These are phyloP conservation scores for Metallyticus violacea DNA, from an alignment of 2,888 invertebrate genomes.

Conservation along the genomic window DNA sequence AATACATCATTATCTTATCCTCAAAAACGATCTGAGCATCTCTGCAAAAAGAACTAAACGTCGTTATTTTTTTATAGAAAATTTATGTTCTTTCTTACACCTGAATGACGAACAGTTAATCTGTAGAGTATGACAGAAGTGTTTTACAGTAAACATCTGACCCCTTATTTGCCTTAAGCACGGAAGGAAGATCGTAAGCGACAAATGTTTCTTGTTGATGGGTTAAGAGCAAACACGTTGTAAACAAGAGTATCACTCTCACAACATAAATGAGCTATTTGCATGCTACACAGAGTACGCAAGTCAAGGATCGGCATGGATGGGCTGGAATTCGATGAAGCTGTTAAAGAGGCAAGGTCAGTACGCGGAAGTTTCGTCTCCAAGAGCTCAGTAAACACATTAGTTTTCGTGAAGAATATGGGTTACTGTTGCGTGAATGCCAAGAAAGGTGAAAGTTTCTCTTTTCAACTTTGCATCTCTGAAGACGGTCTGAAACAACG, in stretches of 20 bases:
- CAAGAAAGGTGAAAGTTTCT: too few species aligned
- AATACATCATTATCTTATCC: too few species aligned
- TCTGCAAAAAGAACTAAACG: too few species aligned
- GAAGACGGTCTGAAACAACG: too few species aligned
- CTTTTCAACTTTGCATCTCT: not conserved
- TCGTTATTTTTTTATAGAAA: too few species aligned
- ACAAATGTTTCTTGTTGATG: not conserved
- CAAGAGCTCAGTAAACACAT: not conserved
- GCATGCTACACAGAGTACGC: not conserved
- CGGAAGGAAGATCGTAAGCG: too few species aligned
- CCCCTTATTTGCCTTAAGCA: not conserved
- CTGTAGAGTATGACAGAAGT: too few species aligned
- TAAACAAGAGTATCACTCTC: too few species aligned
- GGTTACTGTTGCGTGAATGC: not conserved
- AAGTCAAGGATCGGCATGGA: not conserved
- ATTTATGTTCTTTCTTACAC: too few species aligned
- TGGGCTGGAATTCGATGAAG: not conserved
- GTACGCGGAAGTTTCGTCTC: not conserved
- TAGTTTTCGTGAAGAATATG: not conserved
- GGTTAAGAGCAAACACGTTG: not conserved
- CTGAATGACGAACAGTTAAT: too few species aligned
- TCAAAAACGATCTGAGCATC: too few species aligned
- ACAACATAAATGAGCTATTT: not conserved
- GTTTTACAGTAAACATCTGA: not conserved
- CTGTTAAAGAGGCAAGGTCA: not conserved